Evolutionary conservation across 2,797 vertebrate species (phyloP).

Genomic region (Falco rusticolus): DNA sequence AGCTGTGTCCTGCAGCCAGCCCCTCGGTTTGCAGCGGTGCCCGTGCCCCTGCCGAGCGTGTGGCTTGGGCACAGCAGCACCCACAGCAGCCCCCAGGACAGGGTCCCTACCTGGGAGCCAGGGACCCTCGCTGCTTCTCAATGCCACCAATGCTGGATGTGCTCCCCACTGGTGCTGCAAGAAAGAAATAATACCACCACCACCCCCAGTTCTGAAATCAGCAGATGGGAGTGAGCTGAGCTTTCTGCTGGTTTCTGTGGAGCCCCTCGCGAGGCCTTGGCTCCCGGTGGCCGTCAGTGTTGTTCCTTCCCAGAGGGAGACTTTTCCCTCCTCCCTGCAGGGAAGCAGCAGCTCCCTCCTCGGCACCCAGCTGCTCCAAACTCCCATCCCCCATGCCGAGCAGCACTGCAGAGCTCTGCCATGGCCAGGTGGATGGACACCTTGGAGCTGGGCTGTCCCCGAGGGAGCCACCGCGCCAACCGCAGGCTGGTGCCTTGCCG

Average conservation of each 20-base stretch:
- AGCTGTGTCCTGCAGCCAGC: not conserved
- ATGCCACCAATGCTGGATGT: not conserved
- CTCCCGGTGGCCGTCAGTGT: not conserved
- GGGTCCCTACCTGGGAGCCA: not conserved
- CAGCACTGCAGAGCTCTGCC: not conserved
- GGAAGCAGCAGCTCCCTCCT: not conserved
- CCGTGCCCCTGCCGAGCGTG: rapidly evolving
- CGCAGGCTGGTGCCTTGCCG: not conserved
- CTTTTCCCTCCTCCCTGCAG: not conserved
- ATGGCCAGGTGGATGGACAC: rapidly evolving
- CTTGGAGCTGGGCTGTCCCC: not conserved
- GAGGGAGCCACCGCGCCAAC: rapidly evolving
- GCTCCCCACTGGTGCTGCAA: not conserved
- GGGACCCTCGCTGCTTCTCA: not conserved
- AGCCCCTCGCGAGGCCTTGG: not conserved
- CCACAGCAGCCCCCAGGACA: not conserved
- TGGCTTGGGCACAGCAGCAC: not conserved
- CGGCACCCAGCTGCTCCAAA: not conserved
- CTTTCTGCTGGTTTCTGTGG: conserved; percentile 17
- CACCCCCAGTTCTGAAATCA: not conserved
- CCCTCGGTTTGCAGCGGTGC: rapidly evolving
- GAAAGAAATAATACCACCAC: not conserved
- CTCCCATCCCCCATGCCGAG: rapidly evolving
- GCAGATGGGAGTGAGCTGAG: not conserved
- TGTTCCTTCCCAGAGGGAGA: not conserved